Base-by-base conservation (phyloP, 2,113 vertebrate species). In the Ammospiza caudacuta region DNA sequence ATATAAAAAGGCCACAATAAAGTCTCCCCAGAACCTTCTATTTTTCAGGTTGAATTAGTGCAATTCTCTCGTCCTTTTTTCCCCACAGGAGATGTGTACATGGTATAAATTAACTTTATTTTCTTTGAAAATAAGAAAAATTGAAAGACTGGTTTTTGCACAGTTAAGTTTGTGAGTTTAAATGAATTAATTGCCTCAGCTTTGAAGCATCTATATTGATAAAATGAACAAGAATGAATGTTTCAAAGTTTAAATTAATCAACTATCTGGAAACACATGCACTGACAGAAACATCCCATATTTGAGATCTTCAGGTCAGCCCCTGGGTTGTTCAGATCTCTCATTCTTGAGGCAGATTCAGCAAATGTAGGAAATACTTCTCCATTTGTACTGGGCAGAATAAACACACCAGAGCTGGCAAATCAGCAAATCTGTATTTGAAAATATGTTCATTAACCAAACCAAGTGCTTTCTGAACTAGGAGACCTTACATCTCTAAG, bases 1-100 rank as follows among this genome's bases (percentile, higher is more conserved):
- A 27, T 39, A 41, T 8, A 29, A 22, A 77, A 89, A 59, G 12
- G 4, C 9, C 2, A 3, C 6, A 27, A 14, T 29, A 49, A 29
- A 1, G 8, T 41, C 2, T 55, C 12, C 11, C 9, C 14, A n/a
- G 12, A 37, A 5, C 15, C 23, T 79, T 58, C 9, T 37, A 1
- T 44, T 67, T 43, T 77, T 25, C 18, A 51, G 27, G 10, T 8
- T 87, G 31, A 72, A 39, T n/a, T 54, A 59, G 11, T 43, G 59
- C 12, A 63, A 17, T 47, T 57, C 3, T 80, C 6, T 73, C 25
- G 43, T 12, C 15, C 4, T 15, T 13, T 41, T 77, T 58, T 73
- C 31, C 39, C n/a, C 37, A 62, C 1, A 15, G 44, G 4, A 66
- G 2, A 43, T 12, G 4, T 83, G n/a, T 27, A n/a, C 13, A 21